Evolutionary conservation across 2,888 invertebrate genomes (phyloP).

Genomic region (Catocala nupta): DNA sequence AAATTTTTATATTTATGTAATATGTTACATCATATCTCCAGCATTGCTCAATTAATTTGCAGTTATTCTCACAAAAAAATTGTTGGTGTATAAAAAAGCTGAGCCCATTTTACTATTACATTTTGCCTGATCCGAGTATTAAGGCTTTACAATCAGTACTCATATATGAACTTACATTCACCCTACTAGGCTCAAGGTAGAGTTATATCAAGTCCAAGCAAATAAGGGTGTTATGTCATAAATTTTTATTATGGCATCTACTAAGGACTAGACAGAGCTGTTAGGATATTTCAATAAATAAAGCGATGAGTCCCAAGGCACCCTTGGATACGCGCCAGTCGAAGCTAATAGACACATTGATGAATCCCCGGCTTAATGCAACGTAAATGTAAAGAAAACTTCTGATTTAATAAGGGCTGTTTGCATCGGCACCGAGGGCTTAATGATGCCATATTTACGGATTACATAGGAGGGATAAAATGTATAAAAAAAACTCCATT

Average conservation of each 20-base stretch:
- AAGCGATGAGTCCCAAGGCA: constrained; percentile 75
- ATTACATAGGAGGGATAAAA: constrained; percentile 63
- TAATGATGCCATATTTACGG: constrained; percentile 71
- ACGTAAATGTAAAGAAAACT: constrained; percentile 41
- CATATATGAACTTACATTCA: too few species aligned
- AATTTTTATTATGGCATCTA: not conserved
- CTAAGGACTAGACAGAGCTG: constrained; percentile 1
- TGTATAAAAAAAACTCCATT: constrained; percentile 68
- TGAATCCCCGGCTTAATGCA: constrained; percentile 64
- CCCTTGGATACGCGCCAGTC: constrained; percentile 42
- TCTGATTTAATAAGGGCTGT: constrained; percentile 57
- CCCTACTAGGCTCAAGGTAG: too few species aligned
- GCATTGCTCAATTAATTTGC: too few species aligned
- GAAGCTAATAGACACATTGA: constrained; percentile 80
- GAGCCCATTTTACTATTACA: too few species aligned
- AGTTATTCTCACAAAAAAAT: too few species aligned
- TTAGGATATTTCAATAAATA: constrained; percentile 65
- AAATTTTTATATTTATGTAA: too few species aligned
- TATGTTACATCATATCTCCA: too few species aligned
- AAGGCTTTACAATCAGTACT: too few species aligned
- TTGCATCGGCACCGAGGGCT: constrained; percentile 55
- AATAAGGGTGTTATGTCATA: too few species aligned
- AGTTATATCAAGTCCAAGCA: too few species aligned
- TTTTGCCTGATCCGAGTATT: too few species aligned
- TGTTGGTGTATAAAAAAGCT: too few species aligned